Conservation (phyloP, 2,797 vertebrate species). For the Propithecus deckenii region DNA sequence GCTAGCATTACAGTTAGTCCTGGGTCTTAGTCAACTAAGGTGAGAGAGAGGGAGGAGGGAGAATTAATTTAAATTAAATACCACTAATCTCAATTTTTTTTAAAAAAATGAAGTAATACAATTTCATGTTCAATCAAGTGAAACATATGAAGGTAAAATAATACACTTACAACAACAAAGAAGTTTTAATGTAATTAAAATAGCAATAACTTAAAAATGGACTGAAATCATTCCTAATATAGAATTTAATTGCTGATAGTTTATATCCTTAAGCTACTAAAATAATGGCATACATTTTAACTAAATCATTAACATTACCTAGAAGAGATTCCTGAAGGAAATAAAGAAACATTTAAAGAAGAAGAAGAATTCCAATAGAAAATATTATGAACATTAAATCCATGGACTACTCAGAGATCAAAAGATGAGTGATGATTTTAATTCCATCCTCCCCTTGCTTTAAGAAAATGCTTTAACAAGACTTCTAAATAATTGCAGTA, state of each 20-base stretch:
- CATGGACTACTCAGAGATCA: background rate
- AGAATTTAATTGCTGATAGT: background rate
- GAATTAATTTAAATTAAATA: background rate
- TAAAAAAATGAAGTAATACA: background rate
- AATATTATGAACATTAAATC: background rate
- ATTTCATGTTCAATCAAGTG: background rate
- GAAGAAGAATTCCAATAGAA: background rate
- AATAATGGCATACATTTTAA: slow-evolving; percentile 36
- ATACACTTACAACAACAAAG: background rate
- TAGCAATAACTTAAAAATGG: background rate
- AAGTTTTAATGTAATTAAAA: background rate
- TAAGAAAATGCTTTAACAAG: background rate
- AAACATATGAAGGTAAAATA: background rate
- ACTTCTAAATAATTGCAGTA: background rate
- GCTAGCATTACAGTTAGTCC: background rate
- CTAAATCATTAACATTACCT: background rate
- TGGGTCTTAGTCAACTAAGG: background rate
- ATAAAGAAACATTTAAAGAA: background rate
- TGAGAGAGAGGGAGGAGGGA: background rate
- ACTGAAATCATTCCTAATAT: background rate
- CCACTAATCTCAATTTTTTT: background rate
- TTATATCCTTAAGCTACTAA: slow-evolving; percentile 23
- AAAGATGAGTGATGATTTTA: background rate
- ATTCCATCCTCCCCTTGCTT: background rate
- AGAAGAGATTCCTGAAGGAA: background rate